Base-by-base conservation (phyloP, 2,888 invertebrate genomes). In the Polyommatus iphigenia region DNA sequence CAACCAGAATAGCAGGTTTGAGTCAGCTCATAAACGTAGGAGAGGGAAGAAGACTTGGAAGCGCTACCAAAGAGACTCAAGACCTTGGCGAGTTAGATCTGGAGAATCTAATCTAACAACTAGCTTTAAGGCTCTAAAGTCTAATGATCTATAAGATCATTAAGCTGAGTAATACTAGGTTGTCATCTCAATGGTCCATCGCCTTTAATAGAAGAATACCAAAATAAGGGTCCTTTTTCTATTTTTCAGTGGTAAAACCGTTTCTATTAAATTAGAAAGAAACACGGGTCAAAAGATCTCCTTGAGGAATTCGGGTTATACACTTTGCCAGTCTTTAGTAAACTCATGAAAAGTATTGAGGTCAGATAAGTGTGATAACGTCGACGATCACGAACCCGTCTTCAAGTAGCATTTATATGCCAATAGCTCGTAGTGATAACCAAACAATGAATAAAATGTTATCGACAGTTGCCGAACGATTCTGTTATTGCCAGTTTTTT, bases 341-440 rank as follows among this genome's bases (percentile, higher is more conserved):
- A 62, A 62, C 24, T 24, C 24, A 20, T 62, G 10, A 4, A 62
- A 62, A 20, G 24, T 62, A 62, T 62, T 62, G 20, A 20, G 59
- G 20, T 20, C 59, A 62, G 24, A 20, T 24, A 15, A 15, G 67
- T 29, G 32, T 29, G 67, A 67, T 67, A 67, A 67, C 67, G 29
- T 67, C 15, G 29, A 67, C 67, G 67, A 67, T 67, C 6, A 67
- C 67, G 29, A 32, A 29, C 15, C 18, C 6, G 67, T 67, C 29
- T 67, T 67, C 29, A 32, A 67, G 32, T 67, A 67, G 29, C 67
- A 32, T 67, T 67, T 67, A 32, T 67, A 67, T 67, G 29, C 67
- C 29, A 67, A 32, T 29, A 32, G 29, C 67, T 32, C 67, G 13
- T 67, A 67, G 32, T 29, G 67, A 67, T 67, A 67, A 67, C 67